A percentile compares a stretch with the other conserved stretches of the same genome.
Evolutionary conservation across 2,113 vertebrate genomes (phyloP).

Genomic region (Psettodes erumei): DNA sequence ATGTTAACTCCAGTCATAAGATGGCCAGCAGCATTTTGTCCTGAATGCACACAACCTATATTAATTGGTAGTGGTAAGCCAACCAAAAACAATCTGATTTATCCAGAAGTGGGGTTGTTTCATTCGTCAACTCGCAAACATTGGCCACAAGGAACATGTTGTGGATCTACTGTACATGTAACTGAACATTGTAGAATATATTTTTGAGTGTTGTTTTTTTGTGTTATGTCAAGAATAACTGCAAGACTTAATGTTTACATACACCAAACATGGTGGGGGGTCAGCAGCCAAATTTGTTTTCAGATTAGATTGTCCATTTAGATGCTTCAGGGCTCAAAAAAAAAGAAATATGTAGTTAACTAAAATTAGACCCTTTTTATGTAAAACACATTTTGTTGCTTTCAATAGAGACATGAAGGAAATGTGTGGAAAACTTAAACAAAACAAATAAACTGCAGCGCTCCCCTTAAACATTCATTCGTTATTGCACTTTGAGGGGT

Average conservation of each 20-base stretch:
- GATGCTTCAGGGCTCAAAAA: not conserved
- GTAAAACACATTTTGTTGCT: not conserved
- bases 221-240: not conserved
- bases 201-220: not conserved
- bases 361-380: not conserved
- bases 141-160: not conserved
- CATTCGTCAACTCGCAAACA: not conserved
- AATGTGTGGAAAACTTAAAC: slow-evolving; percentile 1
- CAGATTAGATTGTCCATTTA: not conserved
- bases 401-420: not conserved
- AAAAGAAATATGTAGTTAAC: not conserved
- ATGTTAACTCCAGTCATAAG: slow-evolving; percentile 2
- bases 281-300: not conserved
- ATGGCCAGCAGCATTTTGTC: not conserved
- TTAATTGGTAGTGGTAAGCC: not conserved
- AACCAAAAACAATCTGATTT: not conserved
- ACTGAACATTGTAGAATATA: too few relatives aligned
- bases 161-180: not conserved
- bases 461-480: slow-evolving; percentile 24
- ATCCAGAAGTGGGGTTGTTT: not conserved
- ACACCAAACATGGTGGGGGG: not conserved
- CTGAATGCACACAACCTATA: slow-evolving; percentile 5
- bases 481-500: slow-evolving; percentile 61
- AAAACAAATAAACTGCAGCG: too few relatives aligned
- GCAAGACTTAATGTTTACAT: not conserved